These are phyloP conservation scores for Diadumene lineata DNA, from an alignment of 92 coral and sea anemone genomes.

Conservation along the genomic window DNA sequence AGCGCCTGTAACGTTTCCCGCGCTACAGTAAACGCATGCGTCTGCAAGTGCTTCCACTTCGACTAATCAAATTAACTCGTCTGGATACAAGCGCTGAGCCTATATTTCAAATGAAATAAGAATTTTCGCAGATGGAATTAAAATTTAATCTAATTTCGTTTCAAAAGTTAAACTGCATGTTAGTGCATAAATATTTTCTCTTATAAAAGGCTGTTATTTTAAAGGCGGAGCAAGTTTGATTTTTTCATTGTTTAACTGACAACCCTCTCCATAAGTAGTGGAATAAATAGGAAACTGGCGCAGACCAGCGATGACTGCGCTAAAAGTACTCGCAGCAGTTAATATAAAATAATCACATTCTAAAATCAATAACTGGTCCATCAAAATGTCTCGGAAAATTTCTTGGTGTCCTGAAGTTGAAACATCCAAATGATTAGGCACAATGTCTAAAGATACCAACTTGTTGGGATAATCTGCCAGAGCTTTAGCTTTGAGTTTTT, in stretches of 20 bases:
- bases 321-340: slow-evolving; percentile 43
- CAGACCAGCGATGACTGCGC: slow-evolving; percentile 16
- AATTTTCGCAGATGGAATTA: too few relatives aligned
- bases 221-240: slow-evolving; percentile 36
- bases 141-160: too few relatives aligned
- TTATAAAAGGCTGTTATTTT: too few relatives aligned
- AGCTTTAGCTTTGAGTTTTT: slow-evolving; percentile 29
- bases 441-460: slow-evolving; percentile 28
- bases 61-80: too few relatives aligned
- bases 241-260: slow-evolving; percentile 19
- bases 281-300: slow-evolving; percentile 27
- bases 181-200: too few relatives aligned
- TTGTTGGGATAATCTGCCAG: slow-evolving; percentile 25
- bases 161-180: too few relatives aligned
- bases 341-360: slow-evolving; percentile 49
- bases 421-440: slow-evolving; percentile 39
- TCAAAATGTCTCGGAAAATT: slow-evolving; percentile 30
- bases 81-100: too few relatives aligned
- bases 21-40: too few relatives aligned
- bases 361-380: slow-evolving; percentile 35
- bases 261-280: slow-evolving; percentile 32
- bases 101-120: too few relatives aligned
- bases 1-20: too few relatives aligned
- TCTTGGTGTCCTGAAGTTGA: slow-evolving; percentile 12
- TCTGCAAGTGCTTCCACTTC: too few relatives aligned